These are phyloP conservation scores for Pipa parva DNA, from an alignment of 2,113 vertebrate genomes.

Conservation along the genomic window DNA sequence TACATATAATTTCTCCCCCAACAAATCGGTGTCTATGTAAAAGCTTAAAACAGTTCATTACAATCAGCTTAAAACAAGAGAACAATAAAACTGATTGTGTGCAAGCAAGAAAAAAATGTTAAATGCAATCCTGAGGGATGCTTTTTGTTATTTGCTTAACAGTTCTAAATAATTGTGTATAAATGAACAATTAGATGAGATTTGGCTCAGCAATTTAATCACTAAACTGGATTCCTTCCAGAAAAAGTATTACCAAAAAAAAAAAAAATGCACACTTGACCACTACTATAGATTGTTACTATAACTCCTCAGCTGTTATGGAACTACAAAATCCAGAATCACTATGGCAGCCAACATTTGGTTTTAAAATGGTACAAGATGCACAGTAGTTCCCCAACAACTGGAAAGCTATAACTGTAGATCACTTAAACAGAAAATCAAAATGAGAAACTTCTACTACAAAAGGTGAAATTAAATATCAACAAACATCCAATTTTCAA, in stretches of 20 bases:
- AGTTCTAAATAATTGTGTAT: conserved; percentile 15
- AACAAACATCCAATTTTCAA: too few species aligned
- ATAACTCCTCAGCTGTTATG: too few species aligned
- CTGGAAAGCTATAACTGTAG: too few species aligned
- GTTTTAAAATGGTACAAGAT: too few species aligned
- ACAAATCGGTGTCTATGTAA: conserved; percentile 14
- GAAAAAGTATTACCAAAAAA: not conserved
- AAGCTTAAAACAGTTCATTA: conserved; percentile 23
- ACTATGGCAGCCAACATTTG: too few species aligned
- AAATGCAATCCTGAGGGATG: conserved; percentile 25
- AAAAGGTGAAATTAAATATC: too few species aligned
- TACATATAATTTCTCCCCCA: not conserved
- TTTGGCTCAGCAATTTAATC: not conserved
- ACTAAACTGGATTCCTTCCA: not conserved
- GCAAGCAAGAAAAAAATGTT: not conserved
- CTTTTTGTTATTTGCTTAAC: conserved; percentile 22
- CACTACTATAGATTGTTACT: not conserved
- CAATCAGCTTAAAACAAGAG: conserved; percentile 21
- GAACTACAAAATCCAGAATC: too few species aligned
- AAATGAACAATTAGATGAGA: not conserved
- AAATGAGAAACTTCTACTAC: too few species aligned
- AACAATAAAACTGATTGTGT: conserved; percentile 25
- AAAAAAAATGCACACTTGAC: not conserved
- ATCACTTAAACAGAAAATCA: too few species aligned
- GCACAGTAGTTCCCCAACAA: too few species aligned